These are phyloP conservation scores for Numenius arquata DNA, from an alignment of 2,113 vertebrate genomes.

Conservation along the genomic window DNA sequence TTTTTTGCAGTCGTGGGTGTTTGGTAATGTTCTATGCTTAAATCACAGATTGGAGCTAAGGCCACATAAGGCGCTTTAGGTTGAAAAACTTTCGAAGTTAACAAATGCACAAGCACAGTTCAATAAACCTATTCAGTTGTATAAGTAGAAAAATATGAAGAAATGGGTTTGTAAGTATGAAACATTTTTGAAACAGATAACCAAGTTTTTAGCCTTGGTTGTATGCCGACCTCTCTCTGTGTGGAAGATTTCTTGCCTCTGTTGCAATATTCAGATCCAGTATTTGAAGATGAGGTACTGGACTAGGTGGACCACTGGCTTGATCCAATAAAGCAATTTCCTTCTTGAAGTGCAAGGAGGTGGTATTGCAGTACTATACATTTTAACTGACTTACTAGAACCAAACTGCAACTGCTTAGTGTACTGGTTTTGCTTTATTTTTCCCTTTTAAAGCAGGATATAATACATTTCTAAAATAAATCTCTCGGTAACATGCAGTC, in stretches of 20 bases:
- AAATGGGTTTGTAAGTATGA: background rate
- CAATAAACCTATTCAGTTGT: background rate
- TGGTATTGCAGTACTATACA: background rate
- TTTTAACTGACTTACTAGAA: background rate
- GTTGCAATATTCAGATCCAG: background rate
- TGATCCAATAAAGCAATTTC: background rate
- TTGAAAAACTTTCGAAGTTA: background rate
- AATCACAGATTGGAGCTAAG: background rate
- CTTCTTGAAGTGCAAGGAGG: conserved; percentile 12
- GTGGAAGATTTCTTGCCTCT: background rate
- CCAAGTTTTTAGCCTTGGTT: background rate
- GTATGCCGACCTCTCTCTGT: background rate
- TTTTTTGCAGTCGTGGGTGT: background rate
- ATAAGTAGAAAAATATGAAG: background rate
- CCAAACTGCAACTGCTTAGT: background rate
- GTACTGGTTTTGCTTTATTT: background rate
- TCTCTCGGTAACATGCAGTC: conserved; percentile 27
- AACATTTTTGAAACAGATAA: background rate
- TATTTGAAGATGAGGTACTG: background rate
- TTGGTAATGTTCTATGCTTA: background rate
- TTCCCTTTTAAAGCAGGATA: background rate
- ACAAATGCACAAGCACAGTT: background rate
- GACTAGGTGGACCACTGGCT: background rate
- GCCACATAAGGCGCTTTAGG: background rate
- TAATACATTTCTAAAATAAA: conserved; percentile 38